These are phyloP conservation scores for Drosophila falleni DNA, from an alignment of 2,888 invertebrate genomes.

Conservation along the genomic window DNA sequence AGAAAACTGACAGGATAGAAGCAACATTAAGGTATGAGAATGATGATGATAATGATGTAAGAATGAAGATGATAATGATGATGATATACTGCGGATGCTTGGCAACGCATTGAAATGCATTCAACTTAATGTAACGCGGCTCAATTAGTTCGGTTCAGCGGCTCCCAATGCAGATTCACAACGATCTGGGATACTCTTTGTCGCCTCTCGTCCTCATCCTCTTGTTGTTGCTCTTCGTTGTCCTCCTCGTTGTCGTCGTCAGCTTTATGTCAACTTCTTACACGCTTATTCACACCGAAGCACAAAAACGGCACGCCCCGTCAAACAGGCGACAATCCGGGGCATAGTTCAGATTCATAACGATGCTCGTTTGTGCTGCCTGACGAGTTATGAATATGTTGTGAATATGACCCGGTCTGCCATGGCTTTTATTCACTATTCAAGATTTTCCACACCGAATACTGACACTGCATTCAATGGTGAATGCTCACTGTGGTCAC, in stretches of 20 bases:
- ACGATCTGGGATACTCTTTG: conserved; percentile 54
- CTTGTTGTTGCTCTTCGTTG: conserved; percentile 22
- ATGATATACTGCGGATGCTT: conserved; percentile 55
- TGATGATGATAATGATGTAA: conserved; percentile 30
- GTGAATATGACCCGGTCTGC: conserved; percentile 25
- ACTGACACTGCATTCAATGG: conserved; percentile 16
- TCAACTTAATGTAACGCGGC: conserved; percentile 85
- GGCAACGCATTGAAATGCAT: conserved; percentile 84
- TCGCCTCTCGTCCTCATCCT: conserved; percentile 23
- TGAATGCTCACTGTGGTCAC: conserved; percentile 1
- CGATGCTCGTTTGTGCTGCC: conserved; percentile 69
- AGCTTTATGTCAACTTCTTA: conserved; percentile 83
- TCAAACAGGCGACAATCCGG: conserved; percentile 22
- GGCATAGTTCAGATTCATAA: conserved; percentile 14
- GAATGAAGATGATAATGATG: conserved; percentile 22
- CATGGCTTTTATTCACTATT: conserved; percentile 35
- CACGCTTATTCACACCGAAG: conserved; percentile 85
- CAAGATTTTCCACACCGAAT: conserved; percentile 20
- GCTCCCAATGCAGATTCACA: conserved; percentile 78
- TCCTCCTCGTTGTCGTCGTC: conserved; percentile 24
- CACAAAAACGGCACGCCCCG: conserved; percentile 78
- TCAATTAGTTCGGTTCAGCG: conserved; percentile 86
- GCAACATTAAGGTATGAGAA: conserved; percentile 35
- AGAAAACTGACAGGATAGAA: conserved; percentile 43
- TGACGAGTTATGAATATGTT: conserved; percentile 72